Evolutionary conservation across 1,140 invertebrate species (phyloP), one percentile per base, ranked within the genome.

Genomic region (Cataglyphis hispanica): DNA sequence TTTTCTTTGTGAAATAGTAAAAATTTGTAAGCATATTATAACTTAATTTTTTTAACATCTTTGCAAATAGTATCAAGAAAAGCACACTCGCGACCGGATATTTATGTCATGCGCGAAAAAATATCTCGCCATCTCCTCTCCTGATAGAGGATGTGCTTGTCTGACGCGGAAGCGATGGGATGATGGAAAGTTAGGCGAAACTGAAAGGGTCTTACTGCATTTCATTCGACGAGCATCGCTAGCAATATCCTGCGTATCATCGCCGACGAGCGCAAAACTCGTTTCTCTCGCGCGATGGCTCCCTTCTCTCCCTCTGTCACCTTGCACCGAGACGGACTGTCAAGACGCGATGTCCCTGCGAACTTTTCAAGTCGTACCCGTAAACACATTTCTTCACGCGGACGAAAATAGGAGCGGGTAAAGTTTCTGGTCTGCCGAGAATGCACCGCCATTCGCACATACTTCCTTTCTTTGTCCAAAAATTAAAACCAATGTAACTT

Each of bases 181-280:
- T 83, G 67, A 83, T 61, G 67, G 67, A 83, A 83, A 83, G 78
- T 83, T 83, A n/a, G 67, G 53, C 27, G 34, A 83, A 83, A 83
- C 78, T 72, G 25, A 56, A 83, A 72, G 37, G 13, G 13, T 72
- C 78, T 83, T 83, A 72, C 53, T 72, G 56, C 37, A 37, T 83
- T 83, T 76, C 72, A 72, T 84, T 63, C 81, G 81, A 90, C 87
- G 74, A 89, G 56, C 53, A 84, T 27, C 27, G 70, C 70, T 75
- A 67, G 40, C 56, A 66, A 78, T 78, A 84, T 86, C 78, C 84
- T 77, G 67, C 84, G 58, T 77, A 85, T 89, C 87, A 89, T 90
- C 75, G 58, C 25, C 72, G 56, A 77, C 58, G 84, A 88, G 70
- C 63, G 40, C 75, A 81, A 89, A 89, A 89, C 85, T 87, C 85